phyloP scores from a whole-genome alignment of 2,113 vertebrate species.

The Pelecanoides urinatrix region DNA sequence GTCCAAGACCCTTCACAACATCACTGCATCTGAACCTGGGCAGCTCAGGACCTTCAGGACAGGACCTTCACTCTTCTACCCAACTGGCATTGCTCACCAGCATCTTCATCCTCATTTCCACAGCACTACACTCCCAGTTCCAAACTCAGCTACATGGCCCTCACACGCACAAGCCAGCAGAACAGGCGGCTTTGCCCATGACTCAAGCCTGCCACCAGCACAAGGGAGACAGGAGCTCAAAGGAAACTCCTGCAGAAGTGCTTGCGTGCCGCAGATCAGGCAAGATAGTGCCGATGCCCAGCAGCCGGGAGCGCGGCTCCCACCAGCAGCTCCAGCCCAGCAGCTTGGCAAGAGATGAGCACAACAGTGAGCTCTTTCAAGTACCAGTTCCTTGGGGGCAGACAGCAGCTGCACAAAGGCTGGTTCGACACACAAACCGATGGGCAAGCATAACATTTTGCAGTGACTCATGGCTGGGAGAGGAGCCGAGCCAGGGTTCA shows the following conservation, averaged over 20 bases:
- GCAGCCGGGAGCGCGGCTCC: fast-evolving
- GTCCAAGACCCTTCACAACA: neutral
- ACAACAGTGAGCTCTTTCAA: neutral
- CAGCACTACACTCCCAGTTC: neutral
- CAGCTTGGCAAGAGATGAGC: fast-evolving
- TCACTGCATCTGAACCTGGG: neutral
- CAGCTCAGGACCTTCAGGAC: neutral
- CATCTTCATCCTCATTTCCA: neutral
- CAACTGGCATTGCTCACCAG: neutral
- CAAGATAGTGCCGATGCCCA: fast-evolving
- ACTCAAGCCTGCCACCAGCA: neutral
- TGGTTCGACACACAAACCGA: neutral
- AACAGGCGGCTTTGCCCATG: neutral
- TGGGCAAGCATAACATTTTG: fast-evolving
- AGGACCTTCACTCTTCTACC: neutral
- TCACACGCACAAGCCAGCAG: fast-evolving
- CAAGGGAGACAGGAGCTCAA: neutral
- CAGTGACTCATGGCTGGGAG: neutral
- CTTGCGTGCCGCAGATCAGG: neutral
- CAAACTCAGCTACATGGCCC: neutral
- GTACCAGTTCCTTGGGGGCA: neutral
- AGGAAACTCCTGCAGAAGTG: neutral
- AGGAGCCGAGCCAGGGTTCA: neutral
- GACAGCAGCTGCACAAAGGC: neutral
- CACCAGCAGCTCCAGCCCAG: neutral